phyloP scores from a whole-genome alignment of 2,888 invertebrate genomes.

The Coelogynopora nodosa region DNA sequence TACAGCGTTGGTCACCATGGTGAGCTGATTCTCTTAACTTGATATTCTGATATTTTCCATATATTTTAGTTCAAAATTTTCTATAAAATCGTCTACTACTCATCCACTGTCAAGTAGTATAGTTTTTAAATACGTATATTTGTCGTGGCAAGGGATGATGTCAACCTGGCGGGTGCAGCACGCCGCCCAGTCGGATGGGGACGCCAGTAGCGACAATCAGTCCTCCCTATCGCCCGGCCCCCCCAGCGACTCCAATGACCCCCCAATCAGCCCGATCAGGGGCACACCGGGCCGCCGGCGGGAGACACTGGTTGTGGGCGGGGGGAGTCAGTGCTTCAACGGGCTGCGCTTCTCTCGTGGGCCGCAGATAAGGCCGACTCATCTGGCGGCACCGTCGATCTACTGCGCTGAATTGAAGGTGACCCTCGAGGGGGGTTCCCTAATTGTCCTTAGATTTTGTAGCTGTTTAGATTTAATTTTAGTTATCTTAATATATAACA shows the following conservation, averaged over 20 bases:
- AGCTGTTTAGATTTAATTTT: too few relatives aligned
- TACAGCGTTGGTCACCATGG: slow-evolving; percentile 19
- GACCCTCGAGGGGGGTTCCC: too few relatives aligned
- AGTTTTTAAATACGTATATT: too few relatives aligned
- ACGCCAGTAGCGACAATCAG: not conserved
- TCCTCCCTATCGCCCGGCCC: not conserved
- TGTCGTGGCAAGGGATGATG: not conserved
- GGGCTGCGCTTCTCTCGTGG: not conserved
- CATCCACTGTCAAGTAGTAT: too few relatives aligned
- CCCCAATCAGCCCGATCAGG: not conserved
- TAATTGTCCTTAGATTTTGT: too few relatives aligned
- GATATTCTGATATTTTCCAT: not conserved
- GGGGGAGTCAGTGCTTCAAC: not conserved
- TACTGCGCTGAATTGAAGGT: slow-evolving; percentile 30
- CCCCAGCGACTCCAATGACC: not conserved
- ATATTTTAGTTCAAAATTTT: not conserved
- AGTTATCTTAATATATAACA: too few relatives aligned
- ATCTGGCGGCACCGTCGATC: not conserved
- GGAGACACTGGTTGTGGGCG: not conserved
- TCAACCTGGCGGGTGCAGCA: not conserved
- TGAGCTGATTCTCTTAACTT: not conserved
- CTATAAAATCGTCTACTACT: not conserved
- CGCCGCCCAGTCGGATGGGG: not conserved
- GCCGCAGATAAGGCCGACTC: not conserved
- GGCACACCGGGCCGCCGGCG: not conserved